Percentiles rank a stretch among this genome's conserved stretches.
These are phyloP conservation scores for Euborellia annulipes DNA, from an alignment of 1,140 invertebrate genomes.

Conservation along the genomic window DNA sequence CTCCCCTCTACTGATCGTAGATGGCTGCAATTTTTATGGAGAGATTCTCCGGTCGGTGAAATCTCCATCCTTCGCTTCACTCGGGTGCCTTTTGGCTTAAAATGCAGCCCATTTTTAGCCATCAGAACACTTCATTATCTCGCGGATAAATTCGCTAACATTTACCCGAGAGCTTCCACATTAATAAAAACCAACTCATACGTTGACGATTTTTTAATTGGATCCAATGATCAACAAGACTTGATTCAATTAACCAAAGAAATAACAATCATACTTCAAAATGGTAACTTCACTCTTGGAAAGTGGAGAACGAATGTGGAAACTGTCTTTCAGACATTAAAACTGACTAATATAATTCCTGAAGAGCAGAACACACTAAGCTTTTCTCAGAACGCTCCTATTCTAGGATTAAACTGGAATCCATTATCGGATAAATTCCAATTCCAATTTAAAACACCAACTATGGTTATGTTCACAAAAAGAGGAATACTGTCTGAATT, in stretches of 20 bases:
- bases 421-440: too few relatives aligned
- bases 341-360: too few relatives aligned
- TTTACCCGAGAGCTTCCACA: constrained; percentile 14
- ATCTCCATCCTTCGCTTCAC: constrained; percentile 18
- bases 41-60: constrained; percentile 13
- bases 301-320: too few relatives aligned
- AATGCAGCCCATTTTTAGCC: constrained; percentile 8
- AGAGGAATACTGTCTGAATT: constrained; percentile 22
- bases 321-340: too few relatives aligned
- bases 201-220: constrained; percentile 28
- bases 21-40: constrained; percentile 28
- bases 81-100: constrained; percentile 18
- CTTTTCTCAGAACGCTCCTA: too few relatives aligned
- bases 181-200: constrained; percentile 27
- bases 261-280: constrained; percentile 3
- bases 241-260: constrained; percentile 3
- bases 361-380: too few relatives aligned
- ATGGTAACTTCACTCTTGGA: background rate
- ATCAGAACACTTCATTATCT: constrained; percentile 9
- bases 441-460: too few relatives aligned
- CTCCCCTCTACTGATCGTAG: constrained; percentile 19
- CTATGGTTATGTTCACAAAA: too few relatives aligned
- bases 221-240: constrained; percentile 10
- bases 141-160: constrained; percentile 12
- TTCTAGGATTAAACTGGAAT: too few relatives aligned